Base-by-base conservation (phyloP, 1,140 invertebrate genomes). In the Leptinotarsa texana region DNA sequence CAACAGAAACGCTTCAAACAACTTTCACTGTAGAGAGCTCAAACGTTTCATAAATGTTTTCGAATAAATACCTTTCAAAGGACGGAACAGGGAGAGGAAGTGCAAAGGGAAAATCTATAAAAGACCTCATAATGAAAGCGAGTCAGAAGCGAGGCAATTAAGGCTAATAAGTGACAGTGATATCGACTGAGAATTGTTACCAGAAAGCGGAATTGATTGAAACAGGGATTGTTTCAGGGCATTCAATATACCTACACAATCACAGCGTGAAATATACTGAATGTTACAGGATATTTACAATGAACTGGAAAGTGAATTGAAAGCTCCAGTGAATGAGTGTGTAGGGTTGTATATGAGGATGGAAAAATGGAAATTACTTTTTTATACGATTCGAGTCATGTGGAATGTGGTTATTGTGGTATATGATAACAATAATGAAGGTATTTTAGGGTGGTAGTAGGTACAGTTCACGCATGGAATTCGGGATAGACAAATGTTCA, bases 41-140 rank as follows among this genome's bases (percentile, higher is more conserved):
- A 18, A 57, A 57, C 51, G 51, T 57, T 18, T 18, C 51, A 57
- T 57, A 57, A 57, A 57, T 18, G 51, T 57, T 57, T 57, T 17
- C 51, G 51, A 57, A 57, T 57, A 57, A 57, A 57, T 57, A 57
- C 51, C 51, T 18, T 17, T n/a, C 51, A 57, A 57, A 57, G 17
- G 51, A 8, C 51, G 13, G n/a, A 18, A 57, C 15, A 57, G 13
- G 17, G 51, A 57, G 51, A 57, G 51, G 51, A 57, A 15, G 51
- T 57, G 51, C 51, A 17, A 57, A 57, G 51, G 15, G 51, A 57
- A 57, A 57, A 57, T 57, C 51, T 57, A 57, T 57, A 57, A 57
- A 57, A 57, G 51, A 57, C 51, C 51, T 57, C 51, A 57, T 57
- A 57, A 57, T 57, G 51, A 57, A 57, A 57, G 51, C 51, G 51